phyloP scores from a whole-genome alignment of 1,140 invertebrate species.

The Drosophila grimshawi region DNA sequence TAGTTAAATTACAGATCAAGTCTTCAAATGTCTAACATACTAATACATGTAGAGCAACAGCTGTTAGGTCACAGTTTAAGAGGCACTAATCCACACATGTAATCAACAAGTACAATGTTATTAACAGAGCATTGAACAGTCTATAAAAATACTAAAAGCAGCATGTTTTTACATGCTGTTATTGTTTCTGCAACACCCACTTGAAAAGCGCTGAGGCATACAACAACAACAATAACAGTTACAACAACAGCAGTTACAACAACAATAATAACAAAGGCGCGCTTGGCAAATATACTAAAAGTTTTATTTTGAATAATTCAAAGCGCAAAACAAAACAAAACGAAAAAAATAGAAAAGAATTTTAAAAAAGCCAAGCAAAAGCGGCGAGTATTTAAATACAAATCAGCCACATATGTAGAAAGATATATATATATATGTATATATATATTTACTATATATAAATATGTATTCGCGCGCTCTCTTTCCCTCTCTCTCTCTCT shows the following conservation, averaged over 20 bases:
- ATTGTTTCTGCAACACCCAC: conserved; percentile 62
- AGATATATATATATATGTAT: conserved; percentile 12
- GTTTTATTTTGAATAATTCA: conserved; percentile 82
- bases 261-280: conserved; percentile 29
- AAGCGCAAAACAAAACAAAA: conserved; percentile 67
- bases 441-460: conserved; percentile 27
- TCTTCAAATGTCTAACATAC: no score
- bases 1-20: no score
- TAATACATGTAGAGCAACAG: no score
- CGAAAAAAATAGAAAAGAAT: conserved; percentile 18
- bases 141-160: not conserved
- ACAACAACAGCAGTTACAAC: conserved; percentile 23
- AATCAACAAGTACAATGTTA: not conserved
- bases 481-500: conserved; percentile 54
- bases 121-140: not conserved
- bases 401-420: conserved; percentile 22
- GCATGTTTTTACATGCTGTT: conserved; percentile 13
- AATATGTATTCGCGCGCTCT: conserved; percentile 55
- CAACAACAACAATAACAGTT: conserved; percentile 41
- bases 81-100: not conserved
- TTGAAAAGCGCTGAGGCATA: conserved; percentile 73
- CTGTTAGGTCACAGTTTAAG: not conserved
- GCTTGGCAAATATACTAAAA: conserved; percentile 68
- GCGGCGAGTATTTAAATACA: conserved; percentile 47
- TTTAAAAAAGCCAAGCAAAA: not conserved